Conservation (phyloP, 2,797 vertebrate species). For the Molossus alvarezi region DNA sequence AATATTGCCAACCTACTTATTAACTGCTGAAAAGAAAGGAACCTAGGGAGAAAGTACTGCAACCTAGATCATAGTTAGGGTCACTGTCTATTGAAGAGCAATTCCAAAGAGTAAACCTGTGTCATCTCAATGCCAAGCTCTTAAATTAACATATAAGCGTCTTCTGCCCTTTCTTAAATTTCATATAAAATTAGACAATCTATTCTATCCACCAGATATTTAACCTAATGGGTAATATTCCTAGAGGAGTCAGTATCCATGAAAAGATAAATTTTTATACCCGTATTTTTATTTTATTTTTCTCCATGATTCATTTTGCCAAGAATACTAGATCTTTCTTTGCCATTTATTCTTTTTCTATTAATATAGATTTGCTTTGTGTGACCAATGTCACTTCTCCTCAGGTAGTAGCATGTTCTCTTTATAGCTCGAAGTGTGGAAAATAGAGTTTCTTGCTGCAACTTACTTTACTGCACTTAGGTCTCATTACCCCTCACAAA, state of each 20-base stretch:
- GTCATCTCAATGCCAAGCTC: not conserved
- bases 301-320: not conserved
- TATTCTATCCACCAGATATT: not conserved
- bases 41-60: constrained; percentile 29
- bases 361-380: not conserved
- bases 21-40: constrained; percentile 58
- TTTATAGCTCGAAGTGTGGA: not conserved
- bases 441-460: not conserved
- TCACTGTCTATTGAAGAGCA: constrained; percentile 13
- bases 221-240: not conserved
- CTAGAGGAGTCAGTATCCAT: not conserved
- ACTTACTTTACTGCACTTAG: not conserved
- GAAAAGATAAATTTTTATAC: not conserved
- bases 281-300: not conserved
- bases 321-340: not conserved
- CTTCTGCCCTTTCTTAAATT: not conserved
- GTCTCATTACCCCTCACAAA: not conserved
- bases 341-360: not conserved
- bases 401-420: not conserved
- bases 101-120: not conserved
- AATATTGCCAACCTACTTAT: constrained; percentile 57
- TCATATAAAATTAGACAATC: not conserved
- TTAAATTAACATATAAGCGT: not conserved
- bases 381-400: not conserved
- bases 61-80: not conserved